Evolutionary conservation across 2,113 vertebrate species (phyloP).

Genomic region (Macrotis lagotis): DNA sequence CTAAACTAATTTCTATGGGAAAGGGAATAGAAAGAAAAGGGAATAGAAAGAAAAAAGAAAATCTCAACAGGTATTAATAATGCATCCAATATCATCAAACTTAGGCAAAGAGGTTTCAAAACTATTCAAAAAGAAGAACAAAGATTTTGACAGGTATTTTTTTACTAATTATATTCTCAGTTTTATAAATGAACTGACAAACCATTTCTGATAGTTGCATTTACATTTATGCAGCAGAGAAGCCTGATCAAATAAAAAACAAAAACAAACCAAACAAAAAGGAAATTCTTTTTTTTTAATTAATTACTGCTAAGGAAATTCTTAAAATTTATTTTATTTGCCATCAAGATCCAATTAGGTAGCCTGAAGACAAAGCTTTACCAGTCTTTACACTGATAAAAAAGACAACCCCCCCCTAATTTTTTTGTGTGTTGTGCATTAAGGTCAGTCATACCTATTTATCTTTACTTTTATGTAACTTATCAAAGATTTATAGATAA

Average conservation of each 20-base stretch:
- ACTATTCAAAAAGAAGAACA: background rate
- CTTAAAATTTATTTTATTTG: background rate
- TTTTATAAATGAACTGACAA: background rate
- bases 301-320: too few species aligned
- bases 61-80: background rate
- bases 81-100: background rate
- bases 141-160: background rate
- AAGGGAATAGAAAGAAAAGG: background rate
- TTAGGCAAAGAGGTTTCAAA: background rate
- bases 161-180: background rate
- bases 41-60: background rate
- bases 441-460: background rate
- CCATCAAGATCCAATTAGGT: background rate
- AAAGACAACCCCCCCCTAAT: too few species aligned
- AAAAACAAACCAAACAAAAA: background rate
- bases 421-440: too few species aligned
- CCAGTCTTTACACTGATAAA: too few species aligned
- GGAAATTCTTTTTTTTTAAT: background rate
- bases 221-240: background rate
- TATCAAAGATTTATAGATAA: background rate
- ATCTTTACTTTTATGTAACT: background rate
- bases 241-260: background rate
- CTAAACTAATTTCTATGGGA: background rate
- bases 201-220: background rate
- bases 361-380: background rate